Evolutionary conservation across 2,797 vertebrate species (phyloP).

Genomic region (Ctenopoma multispine): DNA sequence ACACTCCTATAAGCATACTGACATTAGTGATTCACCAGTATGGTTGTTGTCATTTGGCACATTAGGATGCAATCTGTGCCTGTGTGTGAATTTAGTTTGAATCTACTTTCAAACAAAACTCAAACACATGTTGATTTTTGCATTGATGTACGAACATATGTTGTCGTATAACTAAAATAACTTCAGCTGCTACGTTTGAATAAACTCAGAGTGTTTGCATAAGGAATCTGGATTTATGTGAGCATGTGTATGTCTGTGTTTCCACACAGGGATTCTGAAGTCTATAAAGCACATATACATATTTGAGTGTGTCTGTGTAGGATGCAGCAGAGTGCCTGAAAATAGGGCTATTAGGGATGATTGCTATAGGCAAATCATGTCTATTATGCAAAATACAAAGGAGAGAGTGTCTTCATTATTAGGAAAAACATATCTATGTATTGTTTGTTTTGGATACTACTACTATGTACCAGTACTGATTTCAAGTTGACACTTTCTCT

Average conservation of each 20-base stretch:
- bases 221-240: slow-evolving; percentile 32
- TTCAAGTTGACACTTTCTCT: too few relatives aligned
- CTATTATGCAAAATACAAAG: slow-evolving; percentile 39
- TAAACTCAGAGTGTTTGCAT: slow-evolving; percentile 37
- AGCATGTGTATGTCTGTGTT: slow-evolving; percentile 20
- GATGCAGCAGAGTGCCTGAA: slow-evolving; percentile 23
- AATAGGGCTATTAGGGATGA: slow-evolving; percentile 42
- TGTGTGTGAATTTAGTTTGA: slow-evolving; percentile 56
- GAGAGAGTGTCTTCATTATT: slow-evolving; percentile 1
- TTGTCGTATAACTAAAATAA: slow-evolving; percentile 27
- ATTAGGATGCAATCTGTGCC: slow-evolving; percentile 54
- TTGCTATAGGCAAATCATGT: slow-evolving; percentile 25
- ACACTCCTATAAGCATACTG: slow-evolving; percentile 67
- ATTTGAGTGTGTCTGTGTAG: slow-evolving; percentile 21
- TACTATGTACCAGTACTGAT: background rate
- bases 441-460: too few relatives aligned
- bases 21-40: slow-evolving; percentile 70
- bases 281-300: slow-evolving; percentile 1
- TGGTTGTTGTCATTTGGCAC: slow-evolving; percentile 65
- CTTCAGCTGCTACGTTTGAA: slow-evolving; percentile 41
- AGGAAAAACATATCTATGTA: slow-evolving; percentile 15
- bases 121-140: slow-evolving; percentile 42
- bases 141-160: slow-evolving; percentile 33
- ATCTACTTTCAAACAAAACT: slow-evolving; percentile 37
- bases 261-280: slow-evolving; percentile 8